phyloP scores from a whole-genome alignment of 2,113 vertebrate genomes.

The Morone chrysops region DNA sequence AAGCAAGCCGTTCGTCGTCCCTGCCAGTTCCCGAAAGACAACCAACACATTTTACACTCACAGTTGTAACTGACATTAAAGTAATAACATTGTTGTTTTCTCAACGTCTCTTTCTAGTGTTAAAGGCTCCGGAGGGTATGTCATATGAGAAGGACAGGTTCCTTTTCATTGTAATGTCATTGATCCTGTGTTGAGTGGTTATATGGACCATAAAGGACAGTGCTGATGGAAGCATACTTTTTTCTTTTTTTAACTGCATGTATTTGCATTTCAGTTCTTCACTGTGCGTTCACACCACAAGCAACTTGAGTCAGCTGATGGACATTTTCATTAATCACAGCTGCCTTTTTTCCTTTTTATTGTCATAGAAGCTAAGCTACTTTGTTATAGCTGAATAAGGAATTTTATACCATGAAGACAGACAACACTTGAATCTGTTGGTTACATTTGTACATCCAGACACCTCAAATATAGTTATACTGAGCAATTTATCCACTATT shows the following conservation, averaged over 20 bases:
- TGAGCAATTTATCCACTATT: neutral
- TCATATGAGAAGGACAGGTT: conserved; percentile 47
- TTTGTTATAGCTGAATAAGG: neutral
- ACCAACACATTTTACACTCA: conserved; percentile 7
- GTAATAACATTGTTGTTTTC: conserved; percentile 71
- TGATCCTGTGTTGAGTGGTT: conserved; percentile 47
- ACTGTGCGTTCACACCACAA: conserved; percentile 52
- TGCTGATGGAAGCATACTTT: conserved; percentile 36
- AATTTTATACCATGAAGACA: neutral
- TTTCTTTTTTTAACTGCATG: conserved; percentile 65
- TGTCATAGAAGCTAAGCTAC: neutral
- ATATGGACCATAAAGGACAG: conserved; percentile 20
- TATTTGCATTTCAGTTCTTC: conserved; percentile 52
- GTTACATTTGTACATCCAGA: neutral
- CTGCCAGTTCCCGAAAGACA: neutral
- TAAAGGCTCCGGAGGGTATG: conserved; percentile 88
- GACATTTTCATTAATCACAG: neutral
- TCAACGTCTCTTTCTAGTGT: conserved; percentile 84
- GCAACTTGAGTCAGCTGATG: no score
- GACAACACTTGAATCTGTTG: neutral
- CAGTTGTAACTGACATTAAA: conserved; percentile 6
- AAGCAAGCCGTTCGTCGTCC: conserved; percentile 61
- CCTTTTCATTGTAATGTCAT: conserved; percentile 45
- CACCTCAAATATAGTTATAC: neutral
- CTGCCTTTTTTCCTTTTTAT: neutral